Base-by-base conservation (phyloP, 2,888 invertebrate species). In the Trachelus troglodyta region DNA sequence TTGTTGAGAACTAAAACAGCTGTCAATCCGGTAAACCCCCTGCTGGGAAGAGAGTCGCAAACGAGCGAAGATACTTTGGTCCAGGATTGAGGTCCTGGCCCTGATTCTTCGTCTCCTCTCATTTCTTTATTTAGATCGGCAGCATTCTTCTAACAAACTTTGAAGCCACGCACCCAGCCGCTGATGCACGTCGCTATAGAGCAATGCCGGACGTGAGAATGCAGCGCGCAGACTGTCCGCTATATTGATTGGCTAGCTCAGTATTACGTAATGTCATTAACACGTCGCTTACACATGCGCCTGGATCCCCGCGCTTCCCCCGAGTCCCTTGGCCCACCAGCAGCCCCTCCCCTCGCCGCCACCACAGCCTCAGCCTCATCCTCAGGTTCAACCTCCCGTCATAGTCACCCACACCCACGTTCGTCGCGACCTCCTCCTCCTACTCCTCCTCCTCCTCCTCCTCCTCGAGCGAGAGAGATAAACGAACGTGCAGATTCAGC, bases 241-340 rank as follows among this genome's bases (percentile, higher is more conserved):
- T 85, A 87, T 90, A 90, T 90, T 89, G 89, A 90, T 90, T 90
- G 89, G 87, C 88, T 87, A 83, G 87, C 86, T 88, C 85, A 83
- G 85, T 84, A 89, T 90, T 90, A 89, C 89, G 89, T 90, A 90
- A 90, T 88, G 89, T 89, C 89, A 90, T 90, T 90, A 90, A 90
- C 90, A 88, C 89, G 87, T 89, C 88, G 88, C 87, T 89, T 87
- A 89, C 88, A 90, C 89, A 88, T 87, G 87, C 89, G 87, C 88
- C 84, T 77, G 83, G 84, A 82, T 81, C 82, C 81, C 79, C 82
- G 69, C 77, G 80, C 74, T 75, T 76, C 80, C 76, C 12, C 12
- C 74, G 30, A n/a, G 34, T 40, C 80, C 79, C 75, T 79, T 80
- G 69, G 68, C 74, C 73, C 75, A 77, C 74, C 34, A 11, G 34